A percentile compares a stretch with the other conserved stretches of the same genome.
These are phyloP conservation scores for Salticus scenicus DNA, from an alignment of 2,888 invertebrate genomes.

Conservation along the genomic window DNA sequence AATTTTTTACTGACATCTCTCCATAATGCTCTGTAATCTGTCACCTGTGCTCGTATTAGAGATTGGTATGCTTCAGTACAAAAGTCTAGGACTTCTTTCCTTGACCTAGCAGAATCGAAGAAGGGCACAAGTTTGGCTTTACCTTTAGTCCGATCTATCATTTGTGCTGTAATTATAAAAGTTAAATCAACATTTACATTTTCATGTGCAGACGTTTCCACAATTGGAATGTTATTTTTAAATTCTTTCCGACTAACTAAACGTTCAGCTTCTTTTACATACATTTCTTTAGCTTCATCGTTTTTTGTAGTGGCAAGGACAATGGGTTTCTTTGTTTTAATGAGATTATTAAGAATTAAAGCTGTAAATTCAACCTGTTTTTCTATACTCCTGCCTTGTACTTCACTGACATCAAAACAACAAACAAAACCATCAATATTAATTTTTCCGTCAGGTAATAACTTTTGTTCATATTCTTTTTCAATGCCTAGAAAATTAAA, in stretches of 20 bases:
- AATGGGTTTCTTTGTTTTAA: slow-evolving; percentile 95
- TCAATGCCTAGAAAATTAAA: slow-evolving; percentile 83
- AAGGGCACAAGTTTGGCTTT: slow-evolving; percentile 80
- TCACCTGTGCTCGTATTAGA: slow-evolving; percentile 85
- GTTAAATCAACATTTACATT: slow-evolving; percentile 97
- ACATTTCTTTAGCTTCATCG: slow-evolving; percentile 92
- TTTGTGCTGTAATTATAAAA: slow-evolving; percentile 87
- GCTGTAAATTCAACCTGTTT: slow-evolving; percentile 92
- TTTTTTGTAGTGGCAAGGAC: slow-evolving; percentile 96
- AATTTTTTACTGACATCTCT: slow-evolving; percentile 89
- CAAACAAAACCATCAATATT: slow-evolving; percentile 96
- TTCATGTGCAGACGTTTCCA: slow-evolving; percentile 96
- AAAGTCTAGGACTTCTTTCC: slow-evolving; percentile 91
- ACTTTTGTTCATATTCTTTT: slow-evolving; percentile 95
- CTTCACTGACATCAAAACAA: slow-evolving; percentile 95
- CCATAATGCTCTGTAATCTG: slow-evolving; percentile 86
- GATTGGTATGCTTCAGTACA: slow-evolving; percentile 93
- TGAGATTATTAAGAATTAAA: slow-evolving; percentile 84
- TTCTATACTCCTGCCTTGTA: slow-evolving; percentile 92
- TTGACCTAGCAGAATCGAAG: slow-evolving; percentile 87
- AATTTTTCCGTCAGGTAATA: slow-evolving; percentile 93
- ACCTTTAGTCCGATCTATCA: slow-evolving; percentile 92
- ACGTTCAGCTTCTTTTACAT: slow-evolving; percentile 90
- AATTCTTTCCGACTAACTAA: slow-evolving; percentile 92
- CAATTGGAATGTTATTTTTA: slow-evolving; percentile 86